phyloP scores from a whole-genome alignment of 2,888 invertebrate genomes.

The Stomorhina lunata region DNA sequence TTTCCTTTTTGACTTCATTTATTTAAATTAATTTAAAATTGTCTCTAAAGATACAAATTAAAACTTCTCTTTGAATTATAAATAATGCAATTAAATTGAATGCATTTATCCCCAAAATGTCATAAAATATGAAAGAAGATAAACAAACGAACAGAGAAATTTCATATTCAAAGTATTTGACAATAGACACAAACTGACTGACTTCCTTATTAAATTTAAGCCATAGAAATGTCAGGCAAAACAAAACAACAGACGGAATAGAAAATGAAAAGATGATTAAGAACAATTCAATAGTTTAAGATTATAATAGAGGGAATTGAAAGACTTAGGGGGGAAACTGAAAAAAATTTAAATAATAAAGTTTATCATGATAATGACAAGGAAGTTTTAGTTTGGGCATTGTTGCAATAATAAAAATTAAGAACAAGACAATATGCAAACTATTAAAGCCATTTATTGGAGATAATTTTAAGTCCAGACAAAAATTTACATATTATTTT shows the following conservation, averaged over 20 bases:
- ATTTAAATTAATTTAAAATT: not conserved
- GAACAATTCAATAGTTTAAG: not conserved
- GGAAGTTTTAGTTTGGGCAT: not conserved
- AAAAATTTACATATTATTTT: too few species aligned
- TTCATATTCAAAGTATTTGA: conserved; percentile 20
- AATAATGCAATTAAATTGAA: not conserved
- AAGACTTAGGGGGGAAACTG: too few species aligned
- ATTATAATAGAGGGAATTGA: not conserved
- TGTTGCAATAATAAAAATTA: not conserved
- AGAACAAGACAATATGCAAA: conserved; percentile 5
- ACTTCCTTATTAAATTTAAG: conserved; percentile 3
- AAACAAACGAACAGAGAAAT: not conserved
- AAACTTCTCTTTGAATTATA: not conserved
- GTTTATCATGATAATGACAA: too few species aligned
- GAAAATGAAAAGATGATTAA: not conserved
- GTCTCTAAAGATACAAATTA: not conserved
- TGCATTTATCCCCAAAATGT: not conserved
- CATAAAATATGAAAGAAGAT: too few species aligned
- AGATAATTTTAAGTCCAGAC: too few species aligned
- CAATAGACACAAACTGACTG: conserved; percentile 11
- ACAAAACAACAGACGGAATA: not conserved
- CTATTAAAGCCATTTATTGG: conserved; percentile 11
- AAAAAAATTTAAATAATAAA: too few species aligned
- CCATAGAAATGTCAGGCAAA: not conserved
- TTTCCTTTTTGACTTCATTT: not conserved